phyloP scores from a whole-genome alignment of 2,113 vertebrate species.

The Dromas ardeola region DNA sequence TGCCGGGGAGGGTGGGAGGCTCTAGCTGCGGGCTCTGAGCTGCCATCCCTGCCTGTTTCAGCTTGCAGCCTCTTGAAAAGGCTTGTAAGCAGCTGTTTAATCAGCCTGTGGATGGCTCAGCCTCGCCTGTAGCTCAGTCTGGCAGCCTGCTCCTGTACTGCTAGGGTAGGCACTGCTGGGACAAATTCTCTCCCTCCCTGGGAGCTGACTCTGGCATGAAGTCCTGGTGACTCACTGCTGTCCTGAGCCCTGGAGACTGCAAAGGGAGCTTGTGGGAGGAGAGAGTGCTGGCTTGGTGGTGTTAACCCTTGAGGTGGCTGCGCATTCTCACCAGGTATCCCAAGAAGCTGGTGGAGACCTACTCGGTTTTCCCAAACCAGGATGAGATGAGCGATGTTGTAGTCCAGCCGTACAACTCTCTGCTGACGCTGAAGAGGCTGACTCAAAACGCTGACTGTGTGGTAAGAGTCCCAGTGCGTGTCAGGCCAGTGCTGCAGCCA shows the following conservation, averaged over 20 bases:
- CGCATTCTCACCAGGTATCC: slow-evolving; percentile 83
- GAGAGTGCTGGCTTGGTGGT: not conserved
- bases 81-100: slow-evolving; percentile 10
- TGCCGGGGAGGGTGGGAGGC: not conserved
- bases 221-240: slow-evolving; percentile 41
- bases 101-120: slow-evolving; percentile 28
- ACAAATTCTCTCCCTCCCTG: slow-evolving; percentile 29
- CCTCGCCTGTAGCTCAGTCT: slow-evolving; percentile 17
- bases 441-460: slow-evolving; percentile 98
- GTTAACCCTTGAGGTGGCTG: slow-evolving; percentile 3
- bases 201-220: slow-evolving; percentile 14
- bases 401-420: slow-evolving; percentile 96
- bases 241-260: slow-evolving; percentile 42
- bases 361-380: slow-evolving; percentile 97
- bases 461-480: slow-evolving; percentile 71
- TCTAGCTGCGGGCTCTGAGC: not conserved
- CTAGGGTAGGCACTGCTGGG: slow-evolving; percentile 41
- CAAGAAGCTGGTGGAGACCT: slow-evolving; percentile 98
- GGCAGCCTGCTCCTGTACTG: slow-evolving; percentile 8
- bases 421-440: slow-evolving; percentile 94
- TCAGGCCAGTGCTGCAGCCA: not conserved
- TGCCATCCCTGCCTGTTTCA: slow-evolving; percentile 17
- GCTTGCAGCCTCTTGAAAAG: slow-evolving; percentile 28
- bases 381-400: slow-evolving; percentile 99
- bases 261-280: slow-evolving; percentile 24